These are phyloP conservation scores for Stictonetta naevosa DNA, from an alignment of 2,113 vertebrate genomes.

Conservation along the genomic window DNA sequence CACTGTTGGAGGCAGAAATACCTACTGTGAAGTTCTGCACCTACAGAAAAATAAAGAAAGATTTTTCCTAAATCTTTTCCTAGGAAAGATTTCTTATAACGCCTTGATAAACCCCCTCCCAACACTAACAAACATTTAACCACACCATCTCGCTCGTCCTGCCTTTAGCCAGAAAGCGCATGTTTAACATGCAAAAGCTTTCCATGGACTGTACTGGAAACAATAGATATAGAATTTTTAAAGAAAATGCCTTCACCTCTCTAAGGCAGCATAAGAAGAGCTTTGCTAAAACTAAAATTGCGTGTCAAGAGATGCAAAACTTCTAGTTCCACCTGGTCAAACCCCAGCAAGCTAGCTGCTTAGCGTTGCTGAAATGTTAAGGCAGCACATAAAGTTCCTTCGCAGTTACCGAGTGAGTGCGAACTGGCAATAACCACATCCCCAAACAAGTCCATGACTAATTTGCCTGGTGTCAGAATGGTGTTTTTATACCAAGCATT, in stretches of 20 bases:
- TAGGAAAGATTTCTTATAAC: neutral
- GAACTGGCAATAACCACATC: neutral
- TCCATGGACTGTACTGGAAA: neutral
- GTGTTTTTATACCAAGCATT: neutral
- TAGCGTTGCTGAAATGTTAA: fast-evolving
- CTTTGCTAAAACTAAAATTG: neutral
- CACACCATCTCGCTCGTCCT: neutral
- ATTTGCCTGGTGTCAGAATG: neutral
- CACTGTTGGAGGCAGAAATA: neutral
- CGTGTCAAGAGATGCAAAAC: neutral
- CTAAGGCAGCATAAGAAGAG: neutral
- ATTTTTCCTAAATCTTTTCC: no score
- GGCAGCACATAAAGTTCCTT: neutral
- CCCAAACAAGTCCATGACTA: neutral
- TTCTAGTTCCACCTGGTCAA: neutral
- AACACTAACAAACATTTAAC: neutral
- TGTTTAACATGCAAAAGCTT: neutral
- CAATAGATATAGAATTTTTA: neutral
- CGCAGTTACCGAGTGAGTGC: neutral
- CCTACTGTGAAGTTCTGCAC: neutral
- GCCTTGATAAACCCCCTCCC: neutral
- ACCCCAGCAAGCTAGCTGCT: neutral
- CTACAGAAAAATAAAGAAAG: no score
- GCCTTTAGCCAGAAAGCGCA: neutral
- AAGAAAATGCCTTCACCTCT: neutral